Evolutionary conservation across 2,113 vertebrate genomes (phyloP).

Genomic region (Puffinus mauretanicus): DNA sequence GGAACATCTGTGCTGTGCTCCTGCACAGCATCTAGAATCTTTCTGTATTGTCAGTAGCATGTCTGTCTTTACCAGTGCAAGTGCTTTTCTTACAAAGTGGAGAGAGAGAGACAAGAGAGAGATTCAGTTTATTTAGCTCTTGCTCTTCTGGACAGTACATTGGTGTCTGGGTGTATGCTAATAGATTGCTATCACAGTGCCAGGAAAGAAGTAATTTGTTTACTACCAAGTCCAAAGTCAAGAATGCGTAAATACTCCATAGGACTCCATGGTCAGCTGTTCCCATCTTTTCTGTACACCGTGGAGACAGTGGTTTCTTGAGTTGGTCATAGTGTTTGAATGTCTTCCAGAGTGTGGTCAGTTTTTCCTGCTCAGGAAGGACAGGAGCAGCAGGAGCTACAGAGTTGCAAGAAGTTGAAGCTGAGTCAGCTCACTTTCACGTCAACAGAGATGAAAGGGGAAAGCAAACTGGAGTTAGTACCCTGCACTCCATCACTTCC

Average conservation of each 20-base stretch:
- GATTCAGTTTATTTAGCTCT: background rate
- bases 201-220: background rate
- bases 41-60: background rate
- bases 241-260: background rate
- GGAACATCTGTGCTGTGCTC: background rate
- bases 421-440: background rate
- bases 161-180: background rate
- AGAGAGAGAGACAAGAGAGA: background rate
- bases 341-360: background rate
- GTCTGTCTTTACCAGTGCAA: background rate
- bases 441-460: background rate
- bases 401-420: background rate
- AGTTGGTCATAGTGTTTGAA: background rate
- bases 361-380: background rate
- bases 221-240: background rate
- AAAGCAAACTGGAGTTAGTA: background rate
- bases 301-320: background rate
- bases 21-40: background rate
- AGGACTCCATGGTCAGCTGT: background rate
- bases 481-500: background rate
- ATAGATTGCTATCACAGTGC: background rate
- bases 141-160: background rate
- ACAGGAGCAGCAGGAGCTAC: background rate
- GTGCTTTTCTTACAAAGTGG: background rate
- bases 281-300: background rate